Conservation (phyloP, 1,140 invertebrate species). For the Antheraea mylitta region DNA sequence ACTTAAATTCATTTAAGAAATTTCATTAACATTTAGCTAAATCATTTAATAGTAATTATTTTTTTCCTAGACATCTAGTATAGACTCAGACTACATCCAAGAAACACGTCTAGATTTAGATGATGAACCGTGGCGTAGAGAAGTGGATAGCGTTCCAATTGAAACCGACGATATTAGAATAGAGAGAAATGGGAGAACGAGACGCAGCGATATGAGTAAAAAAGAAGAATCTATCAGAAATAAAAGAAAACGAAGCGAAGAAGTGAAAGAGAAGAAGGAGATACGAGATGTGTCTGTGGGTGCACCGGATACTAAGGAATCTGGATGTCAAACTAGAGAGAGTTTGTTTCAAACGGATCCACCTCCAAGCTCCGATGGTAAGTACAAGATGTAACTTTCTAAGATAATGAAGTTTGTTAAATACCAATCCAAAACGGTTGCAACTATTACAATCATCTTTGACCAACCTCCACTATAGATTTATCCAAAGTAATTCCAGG, state of each 20-base stretch:
- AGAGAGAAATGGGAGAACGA: conserved; percentile 61
- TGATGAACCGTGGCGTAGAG: conserved; percentile 73
- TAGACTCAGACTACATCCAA: conserved; percentile 65
- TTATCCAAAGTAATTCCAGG: too few species aligned
- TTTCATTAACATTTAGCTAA: too few species aligned
- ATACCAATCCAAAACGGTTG: too few species aligned
- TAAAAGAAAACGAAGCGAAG: conserved; percentile 47
- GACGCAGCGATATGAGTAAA: conserved; percentile 57
- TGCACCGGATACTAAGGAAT: conserved; percentile 86
- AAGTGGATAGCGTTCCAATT: conserved; percentile 54
- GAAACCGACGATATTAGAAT: conserved; percentile 52
- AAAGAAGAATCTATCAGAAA: conserved; percentile 63
- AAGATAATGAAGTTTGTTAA: too few species aligned
- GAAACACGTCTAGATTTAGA: conserved; percentile 67
- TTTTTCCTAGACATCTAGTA: conserved; percentile 53
- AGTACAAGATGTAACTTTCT: conserved; percentile 14
- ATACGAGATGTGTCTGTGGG: conserved; percentile 66
- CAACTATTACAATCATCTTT: too few species aligned
- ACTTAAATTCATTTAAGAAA: too few species aligned
- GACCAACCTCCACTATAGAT: too few species aligned
- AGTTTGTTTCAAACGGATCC: conserved; percentile 82
- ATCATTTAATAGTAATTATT: neutral
- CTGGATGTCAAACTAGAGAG: conserved; percentile 88
- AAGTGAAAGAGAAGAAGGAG: conserved; percentile 46
- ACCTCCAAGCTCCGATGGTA: conserved; percentile 64